phyloP scores from a whole-genome alignment of 2,113 vertebrate genomes.

The Thymallus thymallus region DNA sequence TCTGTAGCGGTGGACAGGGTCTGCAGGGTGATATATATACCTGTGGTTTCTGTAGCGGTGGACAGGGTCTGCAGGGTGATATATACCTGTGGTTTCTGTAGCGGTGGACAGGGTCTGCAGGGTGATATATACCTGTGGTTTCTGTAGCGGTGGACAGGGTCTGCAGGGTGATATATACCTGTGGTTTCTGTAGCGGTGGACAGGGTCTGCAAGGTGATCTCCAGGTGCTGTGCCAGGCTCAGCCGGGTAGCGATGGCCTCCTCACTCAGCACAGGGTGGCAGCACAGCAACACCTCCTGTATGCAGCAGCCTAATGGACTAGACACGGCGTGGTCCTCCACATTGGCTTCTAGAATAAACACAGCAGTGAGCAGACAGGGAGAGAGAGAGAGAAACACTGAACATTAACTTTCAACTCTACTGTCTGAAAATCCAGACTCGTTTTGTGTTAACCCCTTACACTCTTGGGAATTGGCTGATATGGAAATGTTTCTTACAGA shows the following conservation, averaged over 20 bases:
- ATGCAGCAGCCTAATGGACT: slow-evolving; percentile 80
- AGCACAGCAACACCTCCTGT: slow-evolving; percentile 83
- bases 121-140: neutral
- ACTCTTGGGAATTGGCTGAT: no score
- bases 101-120: no score
- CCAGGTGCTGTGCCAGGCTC: slow-evolving; percentile 76
- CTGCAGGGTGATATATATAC: no score
- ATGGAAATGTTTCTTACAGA: no score
- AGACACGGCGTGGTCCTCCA: slow-evolving; percentile 70
- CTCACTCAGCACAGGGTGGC: slow-evolving; percentile 79
- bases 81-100: no score
- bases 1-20: no score
- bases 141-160: slow-evolving; percentile 12
- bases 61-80: no score
- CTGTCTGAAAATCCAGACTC: no score
- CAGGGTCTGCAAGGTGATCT: slow-evolving; percentile 77
- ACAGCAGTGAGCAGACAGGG: neutral
- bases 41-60: neutral
- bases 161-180: slow-evolving; percentile 63
- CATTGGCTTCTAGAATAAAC: slow-evolving; percentile 41
- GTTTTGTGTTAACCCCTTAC: no score
- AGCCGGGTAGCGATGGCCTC: slow-evolving; percentile 78
- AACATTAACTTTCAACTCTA: no score
- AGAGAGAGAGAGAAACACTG: neutral
- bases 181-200: slow-evolving; percentile 64